Conservation (phyloP, 2,797 vertebrate species). For the Xiphorhynchus erythropygius region DNA sequence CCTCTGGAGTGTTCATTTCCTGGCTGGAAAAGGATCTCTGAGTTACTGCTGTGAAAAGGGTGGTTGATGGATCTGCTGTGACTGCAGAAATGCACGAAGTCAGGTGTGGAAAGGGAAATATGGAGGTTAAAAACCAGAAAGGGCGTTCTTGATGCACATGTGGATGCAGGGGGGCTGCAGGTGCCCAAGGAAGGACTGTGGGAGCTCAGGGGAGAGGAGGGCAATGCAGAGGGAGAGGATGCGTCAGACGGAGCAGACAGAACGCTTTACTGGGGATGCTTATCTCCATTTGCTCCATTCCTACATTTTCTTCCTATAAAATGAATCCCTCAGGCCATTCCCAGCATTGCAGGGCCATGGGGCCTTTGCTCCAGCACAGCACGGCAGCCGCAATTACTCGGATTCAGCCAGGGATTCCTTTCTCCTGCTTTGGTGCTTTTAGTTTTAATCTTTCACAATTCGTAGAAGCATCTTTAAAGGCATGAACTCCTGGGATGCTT, state of each 20-base stretch:
- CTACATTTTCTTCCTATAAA: background rate
- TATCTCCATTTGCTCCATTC: background rate
- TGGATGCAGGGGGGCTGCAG: fast-evolving
- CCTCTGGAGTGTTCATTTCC: fast-evolving
- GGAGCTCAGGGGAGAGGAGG: background rate
- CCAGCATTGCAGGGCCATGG: fast-evolving
- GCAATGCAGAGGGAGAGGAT: background rate
- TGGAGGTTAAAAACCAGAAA: fast-evolving
- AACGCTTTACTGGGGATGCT: fast-evolving
- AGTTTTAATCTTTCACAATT: background rate
- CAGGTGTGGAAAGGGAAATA: fast-evolving
- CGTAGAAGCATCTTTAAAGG: background rate
- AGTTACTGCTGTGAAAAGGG: background rate
- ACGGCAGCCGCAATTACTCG: fast-evolving
- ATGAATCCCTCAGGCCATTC: fast-evolving
- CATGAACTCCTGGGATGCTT: background rate
- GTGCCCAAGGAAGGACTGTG: fast-evolving
- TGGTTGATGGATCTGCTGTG: fast-evolving
- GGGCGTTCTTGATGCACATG: fast-evolving
- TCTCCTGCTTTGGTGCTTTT: background rate
- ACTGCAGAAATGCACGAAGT: background rate
- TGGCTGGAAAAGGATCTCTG: background rate
- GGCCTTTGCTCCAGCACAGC: fast-evolving
- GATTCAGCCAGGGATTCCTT: background rate
- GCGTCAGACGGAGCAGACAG: fast-evolving